Percentiles rank a stretch among this genome's conserved stretches.
These are phyloP conservation scores for Peromyscus maniculatus DNA, from an alignment of 2,113 vertebrate genomes.

Conservation along the genomic window DNA sequence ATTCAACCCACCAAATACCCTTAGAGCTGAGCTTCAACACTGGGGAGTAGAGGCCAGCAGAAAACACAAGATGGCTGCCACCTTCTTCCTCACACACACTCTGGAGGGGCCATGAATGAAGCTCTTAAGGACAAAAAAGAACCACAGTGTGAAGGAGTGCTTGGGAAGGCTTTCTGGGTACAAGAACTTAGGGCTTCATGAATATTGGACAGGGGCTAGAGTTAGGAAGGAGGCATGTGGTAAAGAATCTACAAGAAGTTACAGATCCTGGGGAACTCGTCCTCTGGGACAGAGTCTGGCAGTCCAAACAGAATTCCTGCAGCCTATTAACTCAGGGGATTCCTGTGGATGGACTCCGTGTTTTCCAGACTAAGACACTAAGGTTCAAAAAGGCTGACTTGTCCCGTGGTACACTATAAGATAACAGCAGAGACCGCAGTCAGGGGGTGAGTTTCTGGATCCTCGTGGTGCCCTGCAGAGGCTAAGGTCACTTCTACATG, in stretches of 20 bases:
- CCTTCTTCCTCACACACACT: neutral
- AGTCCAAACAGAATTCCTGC: neutral
- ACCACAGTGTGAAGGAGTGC: no score
- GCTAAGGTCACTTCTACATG: neutral
- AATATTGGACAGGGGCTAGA: neutral
- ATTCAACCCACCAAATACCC: neutral
- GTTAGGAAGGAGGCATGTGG: neutral
- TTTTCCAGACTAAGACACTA: neutral
- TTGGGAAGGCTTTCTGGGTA: neutral
- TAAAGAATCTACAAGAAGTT: neutral
- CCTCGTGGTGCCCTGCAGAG: neutral
- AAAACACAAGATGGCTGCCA: neutral
- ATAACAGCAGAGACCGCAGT: neutral
- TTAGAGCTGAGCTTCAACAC: no score
- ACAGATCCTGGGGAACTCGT: neutral
- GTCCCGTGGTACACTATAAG: neutral
- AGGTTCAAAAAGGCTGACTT: neutral
- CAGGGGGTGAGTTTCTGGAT: rapidly evolving
- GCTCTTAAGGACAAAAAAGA: neutral
- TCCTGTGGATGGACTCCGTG: neutral
- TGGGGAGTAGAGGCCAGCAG: neutral
- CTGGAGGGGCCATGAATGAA: neutral
- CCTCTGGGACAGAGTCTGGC: neutral
- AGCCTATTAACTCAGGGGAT: neutral
- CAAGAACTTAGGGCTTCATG: neutral